Base-by-base conservation (phyloP, 2,888 invertebrate species). In the Hetaerina titia region DNA sequence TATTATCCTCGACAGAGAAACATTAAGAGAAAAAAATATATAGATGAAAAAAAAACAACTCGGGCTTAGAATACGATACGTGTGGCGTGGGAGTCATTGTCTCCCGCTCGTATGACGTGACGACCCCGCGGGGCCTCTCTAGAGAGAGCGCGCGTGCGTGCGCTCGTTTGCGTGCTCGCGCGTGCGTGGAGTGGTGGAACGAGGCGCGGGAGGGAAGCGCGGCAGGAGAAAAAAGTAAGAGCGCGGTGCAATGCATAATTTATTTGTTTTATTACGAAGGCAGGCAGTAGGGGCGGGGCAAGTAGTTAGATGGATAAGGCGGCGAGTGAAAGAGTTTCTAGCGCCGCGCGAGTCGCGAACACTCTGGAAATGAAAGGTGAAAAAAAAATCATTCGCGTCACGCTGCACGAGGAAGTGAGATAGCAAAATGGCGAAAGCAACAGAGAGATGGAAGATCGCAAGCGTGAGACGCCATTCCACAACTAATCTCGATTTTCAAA, bases 61-160 rank as follows among this genome's bases (percentile, higher is more conserved):
- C 45, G 13, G 63, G 22, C 45, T n/a, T 90, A 45, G 64, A 74
- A 74, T 57, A 13, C 69, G 92, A 92, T 74, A 74, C 8, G 81
- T 25, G 81, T 45, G 56, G 69, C 69, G 92, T 92, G 92, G 92
- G 92, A 92, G 69, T 92, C 92, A 92, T 92, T 74, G 92, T 92
- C 25, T 90, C 31, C n/a, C 31, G n/a, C 63, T 90, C 90, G 15
- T 7, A 56, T 31, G 69, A 69, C 31, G 45, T 56, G 17, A 69
- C 92, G 31, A 56, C 17, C 45, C 17, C 2, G 45, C 45, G 45
- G 45, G 45, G 45, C 45, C 45, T 45, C 45, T 45, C 45, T 45
- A 69, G 69, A 8, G n/a, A n/a, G 13, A 2, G 11, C 81, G 81
- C 13, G 25, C 81, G 31, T 81, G 81, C 25, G 31, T n/a, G n/a